Evolutionary conservation across 2,797 vertebrate species (phyloP), one percentile per base, ranked within the genome.

Genomic region (Melanotaenia maccullochi): DNA sequence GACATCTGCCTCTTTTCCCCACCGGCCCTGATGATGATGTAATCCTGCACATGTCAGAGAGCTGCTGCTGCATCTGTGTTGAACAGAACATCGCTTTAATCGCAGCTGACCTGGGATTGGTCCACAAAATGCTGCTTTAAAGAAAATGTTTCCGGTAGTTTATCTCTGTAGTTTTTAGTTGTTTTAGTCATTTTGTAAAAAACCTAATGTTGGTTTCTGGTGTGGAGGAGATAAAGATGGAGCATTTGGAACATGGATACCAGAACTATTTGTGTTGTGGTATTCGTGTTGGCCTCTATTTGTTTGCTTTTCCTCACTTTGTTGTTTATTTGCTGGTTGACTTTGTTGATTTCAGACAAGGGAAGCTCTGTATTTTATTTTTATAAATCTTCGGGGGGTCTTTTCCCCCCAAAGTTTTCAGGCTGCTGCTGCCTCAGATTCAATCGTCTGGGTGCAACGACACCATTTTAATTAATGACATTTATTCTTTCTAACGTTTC

Each of bases 11-110:
- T 65, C 66, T 11, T 54, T 30, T 52, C 65, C 71, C 63, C 9
- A 16, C 71, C 68, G 71, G 33, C 69, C 72, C 32, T 75, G 83
- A 62, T 24, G 25, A 38, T 93, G 90, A 93, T 85, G 89, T 93
- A 92, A 92, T 87, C 35, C 65, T 81, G 85, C 83, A 81, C 72
- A 68, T 89, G 85, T 76, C 24, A 30, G 54, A 40, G 61, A 51
- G 79, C 38, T 57, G 70, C 36, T 1, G 20, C 8, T 30, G n/a
- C 30, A 51, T 49, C 54, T 64, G 63, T 68, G 68, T 76, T 83
- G 76, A 64, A 63, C 72, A 81, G 79, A 83, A 75, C 73, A 81
- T 80, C 51, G 71, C 74, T 67, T 25, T 24, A 61, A 61, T 71
- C 65, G 60, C 24, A 16, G 54, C 18, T 78, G 65, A 79, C 56